Evolutionary conservation across 1,140 invertebrate species (phyloP).

Genomic region (Mya arenaria): DNA sequence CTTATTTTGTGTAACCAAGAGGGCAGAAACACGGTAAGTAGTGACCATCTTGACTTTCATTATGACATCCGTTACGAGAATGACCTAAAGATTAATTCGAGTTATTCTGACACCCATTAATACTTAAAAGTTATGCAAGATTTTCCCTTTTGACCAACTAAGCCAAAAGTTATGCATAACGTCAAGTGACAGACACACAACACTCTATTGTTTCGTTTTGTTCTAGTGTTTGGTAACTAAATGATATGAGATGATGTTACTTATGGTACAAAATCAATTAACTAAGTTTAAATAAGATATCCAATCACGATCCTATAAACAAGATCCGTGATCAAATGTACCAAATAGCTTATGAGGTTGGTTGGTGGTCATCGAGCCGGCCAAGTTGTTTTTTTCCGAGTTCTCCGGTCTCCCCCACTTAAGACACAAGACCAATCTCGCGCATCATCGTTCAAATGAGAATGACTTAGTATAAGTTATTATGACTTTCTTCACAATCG

Average conservation of each 20-base stretch:
- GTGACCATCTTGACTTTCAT: background rate
- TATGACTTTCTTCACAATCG: too few relatives aligned
- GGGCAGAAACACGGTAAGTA: background rate
- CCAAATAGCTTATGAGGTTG: too few relatives aligned
- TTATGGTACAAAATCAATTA: background rate
- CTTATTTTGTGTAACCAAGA: too few relatives aligned
- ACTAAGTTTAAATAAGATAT: too few relatives aligned
- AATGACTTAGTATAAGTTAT: too few relatives aligned
- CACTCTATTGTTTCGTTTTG: background rate
- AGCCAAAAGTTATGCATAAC: background rate
- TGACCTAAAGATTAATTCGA: background rate
- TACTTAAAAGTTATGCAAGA: background rate
- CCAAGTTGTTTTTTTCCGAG: too few relatives aligned
- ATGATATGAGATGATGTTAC: background rate
- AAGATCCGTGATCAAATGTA: too few relatives aligned
- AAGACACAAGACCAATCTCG: too few relatives aligned
- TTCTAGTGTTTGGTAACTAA: background rate
- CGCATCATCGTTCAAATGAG: too few relatives aligned
- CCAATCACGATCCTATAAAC: too few relatives aligned
- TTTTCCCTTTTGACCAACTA: background rate
- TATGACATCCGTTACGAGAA: background rate
- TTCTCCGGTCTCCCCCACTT: too few relatives aligned
- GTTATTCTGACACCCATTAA: background rate
- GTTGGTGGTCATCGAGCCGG: too few relatives aligned
- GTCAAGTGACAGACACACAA: background rate